Conservation (phyloP, 1,140 invertebrate species). For the Heterodera schachtii region DNA sequence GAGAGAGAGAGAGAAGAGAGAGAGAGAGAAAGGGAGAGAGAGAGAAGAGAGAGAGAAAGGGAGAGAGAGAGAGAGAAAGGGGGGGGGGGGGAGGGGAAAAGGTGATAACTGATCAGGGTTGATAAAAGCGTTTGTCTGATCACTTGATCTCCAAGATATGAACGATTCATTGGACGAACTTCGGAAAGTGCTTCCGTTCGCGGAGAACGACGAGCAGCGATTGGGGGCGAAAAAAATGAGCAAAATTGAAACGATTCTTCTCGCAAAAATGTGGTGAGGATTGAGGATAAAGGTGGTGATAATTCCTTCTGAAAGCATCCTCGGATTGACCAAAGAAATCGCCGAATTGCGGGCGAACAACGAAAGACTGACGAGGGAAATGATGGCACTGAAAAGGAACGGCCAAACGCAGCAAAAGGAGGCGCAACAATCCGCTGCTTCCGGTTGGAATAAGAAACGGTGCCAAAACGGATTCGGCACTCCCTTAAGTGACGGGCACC, state of each 20-base stretch:
- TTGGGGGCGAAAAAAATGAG: conserved; percentile 96
- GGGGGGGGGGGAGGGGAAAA: no score
- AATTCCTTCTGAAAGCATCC: conserved; percentile 30
- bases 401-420: not conserved
- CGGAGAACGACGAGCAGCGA: conserved; percentile 66
- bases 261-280: conserved; percentile 73
- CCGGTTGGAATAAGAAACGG: not conserved
- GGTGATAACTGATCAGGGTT: no score
- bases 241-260: conserved; percentile 94
- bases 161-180: conserved; percentile 94
- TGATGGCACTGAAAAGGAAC: not conserved
- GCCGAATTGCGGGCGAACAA: conserved; percentile 20
- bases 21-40: not conserved
- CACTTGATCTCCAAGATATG: conserved; percentile 80
- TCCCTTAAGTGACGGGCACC: not conserved
- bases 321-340: conserved; percentile 19
- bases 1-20: not conserved
- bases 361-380: conserved; percentile 14
- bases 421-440: not conserved
- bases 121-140: no score
- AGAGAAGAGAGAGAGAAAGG: no score
- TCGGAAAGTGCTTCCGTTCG: conserved; percentile 73
- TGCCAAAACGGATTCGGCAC: not conserved
- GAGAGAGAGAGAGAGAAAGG: no score
- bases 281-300: not conserved